Evolutionary conservation across 2,797 vertebrate genomes (phyloP).

Genomic region (Ctenopoma kingsleyae): DNA sequence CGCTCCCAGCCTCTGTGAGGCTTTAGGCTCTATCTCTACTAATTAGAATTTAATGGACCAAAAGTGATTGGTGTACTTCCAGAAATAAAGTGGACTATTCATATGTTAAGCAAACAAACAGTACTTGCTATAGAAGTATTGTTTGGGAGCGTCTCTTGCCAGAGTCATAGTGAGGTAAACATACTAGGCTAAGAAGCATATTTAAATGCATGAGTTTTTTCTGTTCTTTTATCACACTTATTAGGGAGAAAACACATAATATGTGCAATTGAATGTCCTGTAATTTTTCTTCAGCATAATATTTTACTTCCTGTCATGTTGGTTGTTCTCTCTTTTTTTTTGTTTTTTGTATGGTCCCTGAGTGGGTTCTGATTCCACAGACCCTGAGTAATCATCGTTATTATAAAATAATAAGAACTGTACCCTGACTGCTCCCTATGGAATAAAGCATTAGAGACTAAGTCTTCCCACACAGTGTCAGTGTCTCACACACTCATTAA

Average conservation of each 20-base stretch:
- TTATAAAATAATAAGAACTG: conserved; percentile 80
- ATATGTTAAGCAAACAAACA: conserved; percentile 87
- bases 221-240: conserved; percentile 79
- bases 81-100: conserved; percentile 85
- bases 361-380: conserved; percentile 64
- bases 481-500: conserved; percentile 66
- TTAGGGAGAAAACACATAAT: conserved; percentile 81
- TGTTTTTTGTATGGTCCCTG: conserved; percentile 45
- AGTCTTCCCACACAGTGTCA: conserved; percentile 63
- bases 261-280: conserved; percentile 81
- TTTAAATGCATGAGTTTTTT: conserved; percentile 89
- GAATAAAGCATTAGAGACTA: conserved; percentile 73
- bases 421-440: conserved; percentile 72
- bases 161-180: conserved; percentile 76
- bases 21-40: conserved; percentile 82
- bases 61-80: conserved; percentile 85
- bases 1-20: conserved; percentile 67
- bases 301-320: conserved; percentile 68
- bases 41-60: conserved; percentile 89
- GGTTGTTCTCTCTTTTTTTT: conserved; percentile 45
- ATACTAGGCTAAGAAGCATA: conserved; percentile 85
- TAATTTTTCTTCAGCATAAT: conserved; percentile 73
- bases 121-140: conserved; percentile 79
- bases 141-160: conserved; percentile 71
- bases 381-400: conserved; percentile 76